Conservation (phyloP, 1,140 invertebrate genomes). For the Anadara kagoshimensis region DNA sequence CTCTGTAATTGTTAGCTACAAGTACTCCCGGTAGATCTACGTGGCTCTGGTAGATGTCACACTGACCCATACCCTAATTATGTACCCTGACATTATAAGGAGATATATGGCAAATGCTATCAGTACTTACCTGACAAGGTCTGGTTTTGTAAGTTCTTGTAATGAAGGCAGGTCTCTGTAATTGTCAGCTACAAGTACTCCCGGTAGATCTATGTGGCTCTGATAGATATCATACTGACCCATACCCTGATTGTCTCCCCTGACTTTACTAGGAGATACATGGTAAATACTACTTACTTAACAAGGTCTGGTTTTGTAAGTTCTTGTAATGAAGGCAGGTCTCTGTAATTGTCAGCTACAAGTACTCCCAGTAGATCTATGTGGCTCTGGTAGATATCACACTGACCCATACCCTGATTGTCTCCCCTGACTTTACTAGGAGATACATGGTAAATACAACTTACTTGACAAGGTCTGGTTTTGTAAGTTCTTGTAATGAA, state of each 20-base stretch:
- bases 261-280: too few species aligned
- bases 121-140: constrained; percentile 70
- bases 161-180: constrained; percentile 70
- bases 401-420: too few species aligned
- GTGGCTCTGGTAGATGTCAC: constrained; percentile 71
- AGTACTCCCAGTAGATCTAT: constrained; percentile 75
- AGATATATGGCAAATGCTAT: too few species aligned
- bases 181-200: constrained; percentile 72
- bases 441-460: neutral
- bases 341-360: constrained; percentile 68
- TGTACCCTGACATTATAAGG: too few species aligned
- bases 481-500: constrained; percentile 69
- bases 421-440: too few species aligned
- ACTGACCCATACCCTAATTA: constrained; percentile 62
- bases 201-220: constrained; percentile 71
- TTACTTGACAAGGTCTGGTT: constrained; percentile 70
- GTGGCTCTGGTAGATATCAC: too few species aligned
- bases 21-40: constrained; percentile 74
- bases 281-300: constrained; percentile 49
- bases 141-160: constrained; percentile 69
- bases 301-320: constrained; percentile 71
- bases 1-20: constrained; percentile 68
- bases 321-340: constrained; percentile 70
- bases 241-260: too few species aligned
- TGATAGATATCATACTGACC: too few species aligned